Evolutionary conservation across 2,113 vertebrate species (phyloP).

Genomic region (Ancistrus triradiatus): DNA sequence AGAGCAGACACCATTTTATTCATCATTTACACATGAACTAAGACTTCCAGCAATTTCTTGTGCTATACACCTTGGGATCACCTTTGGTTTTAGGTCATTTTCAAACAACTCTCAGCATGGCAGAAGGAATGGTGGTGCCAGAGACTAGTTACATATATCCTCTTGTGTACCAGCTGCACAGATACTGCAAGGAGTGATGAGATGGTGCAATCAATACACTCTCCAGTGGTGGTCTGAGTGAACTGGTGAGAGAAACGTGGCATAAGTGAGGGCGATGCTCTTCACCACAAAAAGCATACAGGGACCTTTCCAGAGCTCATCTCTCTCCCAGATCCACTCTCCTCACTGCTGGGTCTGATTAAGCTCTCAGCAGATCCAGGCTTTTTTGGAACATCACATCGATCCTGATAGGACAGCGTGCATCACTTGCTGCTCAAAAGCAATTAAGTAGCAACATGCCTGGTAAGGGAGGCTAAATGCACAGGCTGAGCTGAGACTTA

Average conservation of each 20-base stretch:
- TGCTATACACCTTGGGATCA: too few relatives aligned
- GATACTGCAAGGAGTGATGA: constrained; percentile 3
- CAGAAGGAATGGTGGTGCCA: not conserved
- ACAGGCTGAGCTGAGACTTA: constrained; percentile 27
- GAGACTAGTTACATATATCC: constrained; percentile 4
- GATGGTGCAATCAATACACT: constrained; percentile 33
- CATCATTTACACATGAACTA: too few relatives aligned
- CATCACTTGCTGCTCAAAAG: constrained; percentile 55
- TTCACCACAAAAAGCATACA: constrained; percentile 21
- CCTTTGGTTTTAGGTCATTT: too few relatives aligned
- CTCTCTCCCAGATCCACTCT: constrained; percentile 27
- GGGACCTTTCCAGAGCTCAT: constrained; percentile 28
- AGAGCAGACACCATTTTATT: too few relatives aligned
- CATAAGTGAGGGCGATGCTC: constrained; percentile 32
- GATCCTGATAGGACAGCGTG: constrained; percentile 59
- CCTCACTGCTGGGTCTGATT: constrained; percentile 50
- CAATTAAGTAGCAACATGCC: constrained; percentile 53
- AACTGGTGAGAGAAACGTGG: constrained; percentile 14
- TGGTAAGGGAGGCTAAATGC: constrained; percentile 26
- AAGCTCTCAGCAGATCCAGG: constrained; percentile 52
- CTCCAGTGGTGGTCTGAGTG: constrained; percentile 25
- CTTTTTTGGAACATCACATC: constrained; percentile 61
- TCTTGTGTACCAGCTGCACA: constrained; percentile 1
- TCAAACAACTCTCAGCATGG: too few relatives aligned
- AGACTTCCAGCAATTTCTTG: too few relatives aligned